A percentile compares a stretch with the other conserved stretches of the same genome.
Conservation (phyloP, 1,140 invertebrate genomes). For the Drosophila fuyamai region DNA sequence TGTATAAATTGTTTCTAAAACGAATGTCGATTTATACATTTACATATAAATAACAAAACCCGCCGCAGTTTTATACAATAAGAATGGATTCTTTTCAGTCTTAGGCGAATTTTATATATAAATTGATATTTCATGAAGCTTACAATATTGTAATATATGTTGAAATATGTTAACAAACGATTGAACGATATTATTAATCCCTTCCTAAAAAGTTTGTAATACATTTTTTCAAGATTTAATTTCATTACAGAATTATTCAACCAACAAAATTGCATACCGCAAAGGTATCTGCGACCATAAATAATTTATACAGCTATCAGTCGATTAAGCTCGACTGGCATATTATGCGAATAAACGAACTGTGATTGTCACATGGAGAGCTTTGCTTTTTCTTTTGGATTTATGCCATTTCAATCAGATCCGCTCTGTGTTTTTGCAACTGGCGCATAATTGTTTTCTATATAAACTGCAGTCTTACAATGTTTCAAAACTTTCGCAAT, state of each 20-base stretch:
- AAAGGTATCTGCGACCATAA: slow-evolving; percentile 4
- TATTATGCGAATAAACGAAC: slow-evolving; percentile 52
- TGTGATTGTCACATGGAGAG: slow-evolving; percentile 45
- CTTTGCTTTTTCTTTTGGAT: slow-evolving; percentile 17
- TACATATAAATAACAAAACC: too few relatives aligned
- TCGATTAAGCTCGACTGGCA: slow-evolving; percentile 41
- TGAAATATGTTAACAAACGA: too few relatives aligned
- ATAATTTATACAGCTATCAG: slow-evolving; percentile 45
- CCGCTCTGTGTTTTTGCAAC: slow-evolving; percentile 25
- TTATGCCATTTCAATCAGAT: slow-evolving; percentile 30
- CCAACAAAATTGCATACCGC: neutral
- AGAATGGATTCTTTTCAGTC: too few relatives aligned
- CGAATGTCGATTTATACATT: too few relatives aligned
- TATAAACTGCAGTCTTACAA: slow-evolving; percentile 41
- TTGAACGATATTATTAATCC: too few relatives aligned
- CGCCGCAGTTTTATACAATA: too few relatives aligned
- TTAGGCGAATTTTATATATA: too few relatives aligned
- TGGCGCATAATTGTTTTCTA: slow-evolving; percentile 48
- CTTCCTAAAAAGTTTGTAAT: too few relatives aligned
- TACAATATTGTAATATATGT: too few relatives aligned
- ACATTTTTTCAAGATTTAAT: neutral
- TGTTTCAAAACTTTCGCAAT: slow-evolving; percentile 21
- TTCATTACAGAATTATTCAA: slow-evolving; percentile 5
- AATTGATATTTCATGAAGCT: too few relatives aligned
- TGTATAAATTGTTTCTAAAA: too few relatives aligned